Base-by-base conservation (phyloP, 2,113 vertebrate genomes). In the Xiphophorus maculatus region DNA sequence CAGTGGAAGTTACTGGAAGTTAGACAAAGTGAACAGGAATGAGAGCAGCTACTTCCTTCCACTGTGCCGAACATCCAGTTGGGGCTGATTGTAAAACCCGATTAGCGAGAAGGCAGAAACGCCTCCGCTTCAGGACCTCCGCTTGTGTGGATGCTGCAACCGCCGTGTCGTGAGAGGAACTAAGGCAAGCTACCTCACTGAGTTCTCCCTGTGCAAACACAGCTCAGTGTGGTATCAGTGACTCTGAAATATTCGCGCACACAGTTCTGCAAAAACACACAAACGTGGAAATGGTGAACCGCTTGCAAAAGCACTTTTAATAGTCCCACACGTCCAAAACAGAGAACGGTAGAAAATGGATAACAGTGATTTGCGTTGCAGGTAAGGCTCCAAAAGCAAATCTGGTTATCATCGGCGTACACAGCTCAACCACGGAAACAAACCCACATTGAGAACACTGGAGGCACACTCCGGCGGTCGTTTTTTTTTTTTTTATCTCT, bases 41-140 rank as follows among this genome's bases (percentile, higher is more conserved):
- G 35, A 14, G 35, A 6, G 58, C 33, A 32, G 72, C 11, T 64
- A 81, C 87, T 87, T 90, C 84, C 79, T 74, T 72, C 15, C 44
- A 80, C 35, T n/a, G 14, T 27, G 48, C 44, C 62, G 19, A 81
- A 64, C 71, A 62, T 27, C 12, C n/a, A 65, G 19, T 17, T 33
- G 2, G 2, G 2, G 63, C 60, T 32, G 80, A 77, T 81, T 28
- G 68, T 35, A 63, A 51, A 63, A 66, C 48, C 12, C 28, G 69
- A 85, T 82, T 29, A 67, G 14, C 33, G 29, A 7, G 9, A 0
- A 0, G 66, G 58, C 5, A 30, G 15, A 58, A 54, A 11, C 4
- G 32, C 60, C 4, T 63, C 29, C 30, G 48, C 2, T 61, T 37
- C 35, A 70, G 58, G 1, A 60, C 30, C 67, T 22, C 33, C 61